phyloP scores from a whole-genome alignment of 2,888 invertebrate species.

The Papilio protenor region DNA sequence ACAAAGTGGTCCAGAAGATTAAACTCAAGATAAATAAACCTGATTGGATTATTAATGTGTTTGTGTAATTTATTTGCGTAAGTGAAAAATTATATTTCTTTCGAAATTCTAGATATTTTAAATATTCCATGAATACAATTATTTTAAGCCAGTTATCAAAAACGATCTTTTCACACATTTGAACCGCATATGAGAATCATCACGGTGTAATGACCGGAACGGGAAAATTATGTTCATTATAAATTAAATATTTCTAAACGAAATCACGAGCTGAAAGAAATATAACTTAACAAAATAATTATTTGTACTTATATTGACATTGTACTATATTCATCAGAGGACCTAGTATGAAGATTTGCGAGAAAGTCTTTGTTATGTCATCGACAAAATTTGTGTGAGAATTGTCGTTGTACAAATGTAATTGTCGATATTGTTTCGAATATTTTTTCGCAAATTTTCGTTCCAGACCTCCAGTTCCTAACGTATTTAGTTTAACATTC shows the following conservation, averaged over 20 bases:
- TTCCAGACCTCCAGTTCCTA: background rate
- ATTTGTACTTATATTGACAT: background rate
- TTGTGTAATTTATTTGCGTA: background rate
- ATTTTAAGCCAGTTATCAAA: too few relatives aligned
- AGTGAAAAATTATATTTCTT: background rate
- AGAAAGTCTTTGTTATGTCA: too few relatives aligned
- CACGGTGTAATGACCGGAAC: background rate
- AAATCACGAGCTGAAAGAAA: background rate
- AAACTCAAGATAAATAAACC: background rate
- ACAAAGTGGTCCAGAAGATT: conserved; percentile 27
- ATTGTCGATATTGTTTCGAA: too few relatives aligned
- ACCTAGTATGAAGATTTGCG: too few relatives aligned
- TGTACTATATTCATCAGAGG: background rate
- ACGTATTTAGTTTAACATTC: conserved; percentile 28
- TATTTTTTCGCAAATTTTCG: too few relatives aligned
- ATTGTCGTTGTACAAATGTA: too few relatives aligned
- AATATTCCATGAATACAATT: too few relatives aligned
- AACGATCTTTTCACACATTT: too few relatives aligned
- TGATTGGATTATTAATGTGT: background rate
- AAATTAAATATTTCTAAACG: background rate
- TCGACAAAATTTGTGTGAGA: too few relatives aligned
- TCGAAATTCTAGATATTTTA: background rate
- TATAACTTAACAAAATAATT: background rate
- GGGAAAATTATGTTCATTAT: too few relatives aligned
- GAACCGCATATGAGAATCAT: background rate